phyloP scores from a whole-genome alignment of 2,113 vertebrate species.

The Tretioscincus oriximinensis region DNA sequence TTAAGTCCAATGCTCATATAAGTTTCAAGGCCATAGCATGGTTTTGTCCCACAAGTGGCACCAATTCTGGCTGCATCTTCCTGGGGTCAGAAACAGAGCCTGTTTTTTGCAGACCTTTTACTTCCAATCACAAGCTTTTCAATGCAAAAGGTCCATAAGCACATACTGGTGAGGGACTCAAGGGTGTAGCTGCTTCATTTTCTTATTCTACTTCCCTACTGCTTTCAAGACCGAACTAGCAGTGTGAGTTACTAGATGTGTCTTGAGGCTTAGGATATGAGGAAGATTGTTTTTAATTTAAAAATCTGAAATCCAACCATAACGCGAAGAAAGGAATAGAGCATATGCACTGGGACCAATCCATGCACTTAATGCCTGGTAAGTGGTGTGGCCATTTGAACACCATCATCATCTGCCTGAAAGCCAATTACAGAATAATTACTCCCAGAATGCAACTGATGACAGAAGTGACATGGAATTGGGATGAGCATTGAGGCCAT shows the following conservation, averaged over 20 bases:
- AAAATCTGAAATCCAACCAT: slow-evolving; percentile 19
- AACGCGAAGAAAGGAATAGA: slow-evolving; percentile 7
- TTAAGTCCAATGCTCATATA: too few relatives aligned
- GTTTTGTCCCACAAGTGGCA: too few relatives aligned
- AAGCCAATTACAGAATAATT: slow-evolving; percentile 34
- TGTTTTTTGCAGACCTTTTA: too few relatives aligned
- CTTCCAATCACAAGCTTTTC: too few relatives aligned
- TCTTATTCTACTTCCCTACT: not conserved
- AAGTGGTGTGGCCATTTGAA: slow-evolving; percentile 31
- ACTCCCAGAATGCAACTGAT: slow-evolving; percentile 26
- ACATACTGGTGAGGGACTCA: not conserved
- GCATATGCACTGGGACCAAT: not conserved
- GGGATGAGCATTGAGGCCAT: not conserved
- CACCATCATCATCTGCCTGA: slow-evolving; percentile 39
- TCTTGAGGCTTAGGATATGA: slow-evolving; percentile 1
- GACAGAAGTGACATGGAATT: slow-evolving; percentile 22
- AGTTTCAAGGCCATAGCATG: too few relatives aligned
- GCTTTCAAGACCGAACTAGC: slow-evolving; percentile 2
- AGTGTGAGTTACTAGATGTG: not conserved
- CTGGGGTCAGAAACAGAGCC: too few relatives aligned
- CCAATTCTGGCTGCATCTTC: too few relatives aligned
- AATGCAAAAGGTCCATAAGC: not conserved
- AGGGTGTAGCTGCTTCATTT: not conserved
- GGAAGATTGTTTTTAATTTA: not conserved
- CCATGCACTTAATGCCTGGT: slow-evolving; percentile 34